Base-by-base conservation (phyloP, 1,140 invertebrate species). In the Leptopilina clavipes region DNA sequence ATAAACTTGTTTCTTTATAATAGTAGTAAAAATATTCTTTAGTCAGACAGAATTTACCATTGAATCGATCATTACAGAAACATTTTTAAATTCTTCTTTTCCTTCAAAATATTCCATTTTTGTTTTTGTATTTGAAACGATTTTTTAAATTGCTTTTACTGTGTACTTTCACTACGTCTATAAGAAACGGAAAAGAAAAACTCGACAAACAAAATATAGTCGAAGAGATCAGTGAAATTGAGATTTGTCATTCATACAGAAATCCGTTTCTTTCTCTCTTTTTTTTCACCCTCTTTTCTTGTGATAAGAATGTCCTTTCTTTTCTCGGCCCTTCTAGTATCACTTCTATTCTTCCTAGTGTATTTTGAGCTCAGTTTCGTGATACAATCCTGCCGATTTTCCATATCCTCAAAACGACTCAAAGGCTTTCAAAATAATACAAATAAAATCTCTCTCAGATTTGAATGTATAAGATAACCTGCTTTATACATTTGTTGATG, bases 401-500 rank as follows among this genome's bases (percentile, higher is more conserved):
- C 59, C 59, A 65, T 65, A 65, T 31, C 59, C 59, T 65, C 12
- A n/a, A 31, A 65, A 65, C 59, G 59, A 65, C 25, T 65, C 59
- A 65, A 65, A 65, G 59, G 59, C 59, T 65, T 65, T 65, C 25
- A 31, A 31, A 31, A 52, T 52, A 52, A 52, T 52, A 52, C 48
- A 52, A 52, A 52, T 52, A 65, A 65, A 71, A 71, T 18, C 52
- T 17, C n/a, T 71, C 22, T 48, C 9, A 71, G 71, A 78, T 71
- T 19, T 44, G 40, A n/a, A 76, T 75, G 52, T 74, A 52, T 71
- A 54, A 44, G 52, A 56, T 54, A 70, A 75, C 70, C 72, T 71
- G 37, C 72, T 31, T 73, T 54, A 78, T 19, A 70, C 54, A 65
- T 80, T 82, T 76, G 75, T 54, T 75, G 79, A 82, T 76, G 74